Percentiles rank a stretch among this genome's conserved stretches.
These are phyloP conservation scores for Salvelinus namaycush DNA, from an alignment of 2,113 vertebrate species.

Conservation along the genomic window DNA sequence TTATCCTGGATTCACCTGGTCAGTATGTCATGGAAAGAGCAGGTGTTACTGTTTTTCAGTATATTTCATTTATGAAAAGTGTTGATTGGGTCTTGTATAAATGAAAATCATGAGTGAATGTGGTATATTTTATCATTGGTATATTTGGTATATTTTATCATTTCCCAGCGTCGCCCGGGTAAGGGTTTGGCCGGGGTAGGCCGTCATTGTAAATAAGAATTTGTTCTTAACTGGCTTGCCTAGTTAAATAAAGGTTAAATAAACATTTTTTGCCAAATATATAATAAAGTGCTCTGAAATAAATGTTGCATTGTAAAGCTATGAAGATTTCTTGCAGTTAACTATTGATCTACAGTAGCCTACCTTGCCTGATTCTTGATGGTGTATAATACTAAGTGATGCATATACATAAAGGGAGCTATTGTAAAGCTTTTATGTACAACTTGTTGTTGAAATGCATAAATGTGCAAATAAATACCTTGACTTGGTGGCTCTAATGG, in stretches of 20 bases:
- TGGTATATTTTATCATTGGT: conserved; percentile 25
- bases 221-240: no score
- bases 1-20: no score
- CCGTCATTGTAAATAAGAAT: no score
- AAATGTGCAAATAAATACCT: conserved; percentile 66
- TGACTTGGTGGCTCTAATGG: conserved; percentile 45
- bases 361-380: background rate
- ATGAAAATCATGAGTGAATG: conserved; percentile 33
- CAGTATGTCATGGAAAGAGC: no score
- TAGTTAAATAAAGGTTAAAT: no score
- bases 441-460: conserved; percentile 55
- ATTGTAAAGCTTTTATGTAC: conserved; percentile 49
- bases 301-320: conserved; percentile 27
- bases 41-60: background rate
- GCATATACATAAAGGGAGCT: conserved; percentile 8
- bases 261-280: background rate
- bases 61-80: conserved; percentile 44
- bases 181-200: no score
- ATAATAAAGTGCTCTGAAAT: conserved; percentile 19
- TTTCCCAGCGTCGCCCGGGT: background rate
- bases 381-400: conserved; percentile 36
- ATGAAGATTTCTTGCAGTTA: background rate
- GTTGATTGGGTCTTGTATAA: conserved; percentile 36
- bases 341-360: background rate
- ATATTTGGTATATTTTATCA: conserved; percentile 16